A percentile compares a stretch with the other conserved stretches of the same genome.
Conservation (phyloP, 1,140 invertebrate genomes). For the Bombyx mori region ASM3026992v2 NC_085126.1:8277001-8277500, state of each 20-base stretch:
- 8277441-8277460: slow-evolving; percentile 11
- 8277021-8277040: slow-evolving; percentile 25
- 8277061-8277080: slow-evolving; percentile 18
- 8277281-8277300: slow-evolving; percentile 3
- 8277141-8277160: slow-evolving; percentile 18
- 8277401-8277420: slow-evolving; percentile 14
- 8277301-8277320: slow-evolving; percentile 18
- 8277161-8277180: slow-evolving; percentile 23
- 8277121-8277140: slow-evolving; percentile 34
- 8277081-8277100: slow-evolving; percentile 47
- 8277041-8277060: slow-evolving; percentile 27
- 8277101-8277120: slow-evolving; percentile 32
- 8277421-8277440: slow-evolving; percentile 3
- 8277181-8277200: slow-evolving; percentile 21
- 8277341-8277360: slow-evolving; percentile 24
- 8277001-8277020: slow-evolving; percentile 32
- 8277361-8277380: slow-evolving; percentile 24
- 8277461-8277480: slow-evolving; percentile 10
- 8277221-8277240: slow-evolving; percentile 8
- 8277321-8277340: slow-evolving; percentile 33
- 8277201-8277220: slow-evolving; percentile 39
- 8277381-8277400: slow-evolving; percentile 22
- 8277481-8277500: slow-evolving; percentile 13
- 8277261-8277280: slow-evolving; percentile 5
- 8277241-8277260: slow-evolving; percentile 2